A percentile compares a stretch with the other conserved stretches of the same genome.
These are phyloP conservation scores for Catonia carolina DNA, from an alignment of 2,888 invertebrate genomes.

Conservation along the genomic window DNA sequence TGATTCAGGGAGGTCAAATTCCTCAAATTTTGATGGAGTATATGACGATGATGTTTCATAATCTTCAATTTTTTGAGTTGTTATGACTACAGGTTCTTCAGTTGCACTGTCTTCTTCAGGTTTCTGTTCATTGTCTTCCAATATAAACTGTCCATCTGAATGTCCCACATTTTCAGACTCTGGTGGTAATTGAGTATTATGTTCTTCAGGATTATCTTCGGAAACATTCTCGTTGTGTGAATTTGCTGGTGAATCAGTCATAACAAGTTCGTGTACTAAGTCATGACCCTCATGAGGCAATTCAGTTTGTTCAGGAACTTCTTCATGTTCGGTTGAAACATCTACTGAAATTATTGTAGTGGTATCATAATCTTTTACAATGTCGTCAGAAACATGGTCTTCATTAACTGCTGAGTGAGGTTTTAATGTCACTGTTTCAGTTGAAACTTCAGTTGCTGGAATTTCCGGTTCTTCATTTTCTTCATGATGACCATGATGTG, in stretches of 20 bases:
- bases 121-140: slow-evolving; percentile 26
- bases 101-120: slow-evolving; percentile 20
- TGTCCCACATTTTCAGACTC: slow-evolving; percentile 24
- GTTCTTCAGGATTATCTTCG: not conserved
- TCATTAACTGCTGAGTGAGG: not conserved
- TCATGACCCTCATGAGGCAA: not conserved
- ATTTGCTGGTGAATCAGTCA: not conserved
- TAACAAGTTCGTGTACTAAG: not conserved
- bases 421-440: too few relatives aligned
- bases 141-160: slow-evolving; percentile 25
- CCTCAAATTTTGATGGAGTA: slow-evolving; percentile 2
- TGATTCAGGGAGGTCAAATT: not conserved
- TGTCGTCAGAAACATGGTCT: not conserved
- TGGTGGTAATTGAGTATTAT: slow-evolving; percentile 1
- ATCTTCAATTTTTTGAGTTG: not conserved
- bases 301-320: not conserved
- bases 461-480: not conserved
- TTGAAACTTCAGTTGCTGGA: not conserved
- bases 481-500: too few relatives aligned
- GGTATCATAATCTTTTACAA: not conserved
- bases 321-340: slow-evolving; percentile 22
- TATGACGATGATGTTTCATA: slow-evolving; percentile 3
- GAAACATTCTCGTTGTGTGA: too few relatives aligned
- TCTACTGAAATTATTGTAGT: slow-evolving; percentile 7
- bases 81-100: slow-evolving; percentile 16